Evolutionary conservation across 2,888 invertebrate genomes (phyloP).

Genomic region (Lydus trimaculatus): DNA sequence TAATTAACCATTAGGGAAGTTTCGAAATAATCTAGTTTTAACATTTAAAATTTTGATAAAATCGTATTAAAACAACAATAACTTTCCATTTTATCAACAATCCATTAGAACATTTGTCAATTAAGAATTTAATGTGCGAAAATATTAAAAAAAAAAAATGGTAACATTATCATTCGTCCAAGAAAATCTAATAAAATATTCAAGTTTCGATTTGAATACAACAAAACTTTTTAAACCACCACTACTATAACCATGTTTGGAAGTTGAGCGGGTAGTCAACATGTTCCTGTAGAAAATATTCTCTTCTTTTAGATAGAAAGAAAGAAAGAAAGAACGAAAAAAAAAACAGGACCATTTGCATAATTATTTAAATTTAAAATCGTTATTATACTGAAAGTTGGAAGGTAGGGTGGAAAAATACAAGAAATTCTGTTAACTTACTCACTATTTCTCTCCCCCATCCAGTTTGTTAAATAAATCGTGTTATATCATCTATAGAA

Average conservation of each 20-base stretch:
- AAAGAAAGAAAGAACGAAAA: background rate
- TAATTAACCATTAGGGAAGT: background rate
- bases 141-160: background rate
- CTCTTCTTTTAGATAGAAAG: background rate
- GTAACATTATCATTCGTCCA: background rate
- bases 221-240: background rate
- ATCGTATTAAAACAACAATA: background rate
- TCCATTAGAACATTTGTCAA: background rate
- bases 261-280: background rate
- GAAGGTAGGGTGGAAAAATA: constrained; percentile 5
- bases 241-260: background rate
- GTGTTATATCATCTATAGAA: background rate
- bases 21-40: background rate
- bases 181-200: background rate
- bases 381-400: constrained; percentile 7
- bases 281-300: background rate
- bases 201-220: background rate
- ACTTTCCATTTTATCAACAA: background rate
- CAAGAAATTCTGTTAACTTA: background rate
- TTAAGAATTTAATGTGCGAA: background rate
- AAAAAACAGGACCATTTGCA: constrained; percentile 7
- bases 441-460: background rate
- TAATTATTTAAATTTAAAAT: constrained; percentile 11
- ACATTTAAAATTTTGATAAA: background rate
- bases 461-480: background rate